Conservation (phyloP, 2,888 invertebrate species). For the Limnephilus auricula region DNA sequence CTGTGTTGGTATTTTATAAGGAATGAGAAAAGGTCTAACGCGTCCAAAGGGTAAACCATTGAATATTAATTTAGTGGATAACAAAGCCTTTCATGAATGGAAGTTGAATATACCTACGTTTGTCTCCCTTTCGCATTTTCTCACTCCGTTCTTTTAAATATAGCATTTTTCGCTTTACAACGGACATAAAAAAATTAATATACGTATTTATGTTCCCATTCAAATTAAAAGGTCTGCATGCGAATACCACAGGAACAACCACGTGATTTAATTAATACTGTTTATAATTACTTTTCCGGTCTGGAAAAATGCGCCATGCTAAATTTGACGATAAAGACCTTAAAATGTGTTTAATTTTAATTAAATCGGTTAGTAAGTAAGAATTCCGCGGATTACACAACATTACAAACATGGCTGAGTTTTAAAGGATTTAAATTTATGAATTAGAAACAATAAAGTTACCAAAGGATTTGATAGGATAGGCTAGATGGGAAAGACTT, state of each 20-base stretch:
- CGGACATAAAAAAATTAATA: not conserved
- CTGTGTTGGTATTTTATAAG: not conserved
- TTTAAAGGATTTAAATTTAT: not conserved
- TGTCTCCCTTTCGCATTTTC: not conserved
- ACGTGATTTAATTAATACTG: not conserved
- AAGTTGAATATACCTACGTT: not conserved
- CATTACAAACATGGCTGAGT: not conserved
- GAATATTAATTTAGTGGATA: not conserved
- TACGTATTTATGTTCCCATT: not conserved
- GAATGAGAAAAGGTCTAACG: not conserved
- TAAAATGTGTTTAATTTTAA: not conserved
- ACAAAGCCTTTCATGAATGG: not conserved
- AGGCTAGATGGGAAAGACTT: too few relatives aligned
- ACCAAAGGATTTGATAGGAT: not conserved
- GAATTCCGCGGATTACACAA: not conserved
- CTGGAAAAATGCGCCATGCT: not conserved
- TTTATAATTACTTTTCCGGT: constrained; percentile 2
- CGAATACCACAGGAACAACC: not conserved
- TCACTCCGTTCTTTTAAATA: not conserved
- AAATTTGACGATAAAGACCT: constrained; percentile 15
- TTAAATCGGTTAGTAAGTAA: not conserved
- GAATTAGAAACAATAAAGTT: not conserved
- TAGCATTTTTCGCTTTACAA: not conserved
- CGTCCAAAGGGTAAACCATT: not conserved
- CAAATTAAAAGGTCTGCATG: not conserved